These are phyloP conservation scores for Thermophis baileyi DNA, from an alignment of 2,113 vertebrate species.

Conservation along the genomic window DNA sequence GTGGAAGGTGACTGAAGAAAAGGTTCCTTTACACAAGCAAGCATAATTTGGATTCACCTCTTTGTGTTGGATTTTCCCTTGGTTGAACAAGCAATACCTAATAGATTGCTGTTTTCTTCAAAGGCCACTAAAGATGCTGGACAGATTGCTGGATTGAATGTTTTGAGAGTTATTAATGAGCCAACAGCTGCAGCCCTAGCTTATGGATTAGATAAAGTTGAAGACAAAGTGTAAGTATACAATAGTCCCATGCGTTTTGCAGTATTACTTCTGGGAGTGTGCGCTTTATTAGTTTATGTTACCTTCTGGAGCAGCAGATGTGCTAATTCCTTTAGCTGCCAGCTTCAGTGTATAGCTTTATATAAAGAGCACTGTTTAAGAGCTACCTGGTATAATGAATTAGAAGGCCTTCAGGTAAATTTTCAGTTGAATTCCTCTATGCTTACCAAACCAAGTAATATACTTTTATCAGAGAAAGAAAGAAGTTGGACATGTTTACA, in stretches of 20 bases:
- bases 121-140: conserved; percentile 98
- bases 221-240: conserved; percentile 90
- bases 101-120: neutral
- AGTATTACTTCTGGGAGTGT: neutral
- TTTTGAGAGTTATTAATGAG: conserved; percentile 95
- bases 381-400: neutral
- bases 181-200: conserved; percentile 96
- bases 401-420: neutral
- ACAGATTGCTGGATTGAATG: conserved; percentile 93
- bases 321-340: neutral
- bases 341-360: neutral
- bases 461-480: neutral
- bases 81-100: neutral
- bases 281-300: neutral
- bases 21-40: neutral
- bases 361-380: neutral
- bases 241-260: neutral
- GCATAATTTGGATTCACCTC: neutral
- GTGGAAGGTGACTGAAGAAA: neutral
- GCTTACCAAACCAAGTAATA: neutral
- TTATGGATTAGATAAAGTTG: conserved; percentile 96
- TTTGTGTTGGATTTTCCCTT: neutral
- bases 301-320: neutral
- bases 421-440: neutral
- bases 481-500: neutral